A percentile compares a stretch with the other conserved stretches of the same genome.
Evolutionary conservation across 2,888 invertebrate species (phyloP).

Genomic region (Arctia plantaginis): DNA sequence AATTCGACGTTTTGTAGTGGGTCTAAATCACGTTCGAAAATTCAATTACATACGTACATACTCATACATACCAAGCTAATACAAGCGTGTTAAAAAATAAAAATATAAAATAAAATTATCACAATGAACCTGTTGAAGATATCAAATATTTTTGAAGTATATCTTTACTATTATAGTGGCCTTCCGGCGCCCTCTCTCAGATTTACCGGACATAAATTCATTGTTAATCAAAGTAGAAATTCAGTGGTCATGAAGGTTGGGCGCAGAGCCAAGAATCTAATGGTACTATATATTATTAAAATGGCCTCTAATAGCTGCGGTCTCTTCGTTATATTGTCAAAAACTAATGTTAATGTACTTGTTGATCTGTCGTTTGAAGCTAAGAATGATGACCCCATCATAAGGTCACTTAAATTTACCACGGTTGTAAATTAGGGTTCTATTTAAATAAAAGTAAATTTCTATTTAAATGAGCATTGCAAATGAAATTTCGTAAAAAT

Average conservation of each 20-base stretch:
- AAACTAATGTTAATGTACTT: slow-evolving; percentile 1
- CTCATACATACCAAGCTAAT: no score
- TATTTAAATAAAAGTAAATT: no score
- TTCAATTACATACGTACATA: no score
- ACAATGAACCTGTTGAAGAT: no score
- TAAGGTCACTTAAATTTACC: neutral
- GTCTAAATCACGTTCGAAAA: no score
- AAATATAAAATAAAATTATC: no score
- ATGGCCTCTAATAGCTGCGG: neutral
- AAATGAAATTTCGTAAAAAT: neutral
- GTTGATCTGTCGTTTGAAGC: neutral
- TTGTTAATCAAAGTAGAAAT: slow-evolving; percentile 27
- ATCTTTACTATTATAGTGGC: neutral
- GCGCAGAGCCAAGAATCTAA: slow-evolving; percentile 25
- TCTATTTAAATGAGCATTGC: neutral
- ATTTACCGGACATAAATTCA: slow-evolving; percentile 28
- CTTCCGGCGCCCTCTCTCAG: neutral
- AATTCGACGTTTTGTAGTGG: no score
- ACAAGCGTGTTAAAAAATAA: no score
- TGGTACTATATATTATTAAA: slow-evolving; percentile 11
- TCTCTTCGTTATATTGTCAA: neutral
- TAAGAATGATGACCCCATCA: neutral
- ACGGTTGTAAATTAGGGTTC: neutral
- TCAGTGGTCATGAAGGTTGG: slow-evolving; percentile 22
- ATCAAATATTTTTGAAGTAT: no score